Evolutionary conservation across 2,888 invertebrate genomes (phyloP).

Genomic region (Aelia acuminata): DNA sequence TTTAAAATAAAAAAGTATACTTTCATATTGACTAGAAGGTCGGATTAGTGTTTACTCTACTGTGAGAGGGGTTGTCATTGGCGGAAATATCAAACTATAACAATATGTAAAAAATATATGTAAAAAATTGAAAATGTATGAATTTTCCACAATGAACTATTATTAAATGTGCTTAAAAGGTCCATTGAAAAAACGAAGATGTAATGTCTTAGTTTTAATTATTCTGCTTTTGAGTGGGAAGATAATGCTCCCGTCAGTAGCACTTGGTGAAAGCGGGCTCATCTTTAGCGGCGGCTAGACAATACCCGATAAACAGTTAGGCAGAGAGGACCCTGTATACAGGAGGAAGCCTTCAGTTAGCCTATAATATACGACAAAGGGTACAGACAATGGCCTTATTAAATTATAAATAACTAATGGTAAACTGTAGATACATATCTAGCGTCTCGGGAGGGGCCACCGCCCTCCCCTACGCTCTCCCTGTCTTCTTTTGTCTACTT

Average conservation of each 20-base stretch:
- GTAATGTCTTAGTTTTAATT: not conserved
- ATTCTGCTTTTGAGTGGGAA: not conserved
- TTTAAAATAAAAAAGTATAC: too few relatives aligned
- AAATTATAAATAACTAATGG: slow-evolving; percentile 59
- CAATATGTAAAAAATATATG: too few relatives aligned
- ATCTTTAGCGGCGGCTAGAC: not conserved
- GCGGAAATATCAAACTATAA: too few relatives aligned
- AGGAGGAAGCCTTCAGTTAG: slow-evolving; percentile 41
- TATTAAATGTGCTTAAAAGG: too few relatives aligned
- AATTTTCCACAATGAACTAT: too few relatives aligned
- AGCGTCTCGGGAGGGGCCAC: slow-evolving; percentile 9
- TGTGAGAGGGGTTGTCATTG: too few relatives aligned
- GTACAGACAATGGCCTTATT: slow-evolving; percentile 57
- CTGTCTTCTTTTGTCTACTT: slow-evolving; percentile 45
- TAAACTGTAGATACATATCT: slow-evolving; percentile 57
- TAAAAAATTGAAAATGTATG: too few relatives aligned
- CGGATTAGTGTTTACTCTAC: too few relatives aligned
- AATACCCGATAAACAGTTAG: slow-evolving; percentile 39
- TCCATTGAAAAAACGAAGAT: too few relatives aligned
- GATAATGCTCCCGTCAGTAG: not conserved
- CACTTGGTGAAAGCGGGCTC: not conserved
- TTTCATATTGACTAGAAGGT: too few relatives aligned
- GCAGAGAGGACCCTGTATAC: not conserved
- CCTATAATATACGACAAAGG: slow-evolving; percentile 50
- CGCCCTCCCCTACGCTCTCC: not conserved